Evolutionary conservation across 2,113 vertebrate species (phyloP), one percentile per base, ranked within the genome.

Genomic region (Halichoeres trimaculatus): DNA sequence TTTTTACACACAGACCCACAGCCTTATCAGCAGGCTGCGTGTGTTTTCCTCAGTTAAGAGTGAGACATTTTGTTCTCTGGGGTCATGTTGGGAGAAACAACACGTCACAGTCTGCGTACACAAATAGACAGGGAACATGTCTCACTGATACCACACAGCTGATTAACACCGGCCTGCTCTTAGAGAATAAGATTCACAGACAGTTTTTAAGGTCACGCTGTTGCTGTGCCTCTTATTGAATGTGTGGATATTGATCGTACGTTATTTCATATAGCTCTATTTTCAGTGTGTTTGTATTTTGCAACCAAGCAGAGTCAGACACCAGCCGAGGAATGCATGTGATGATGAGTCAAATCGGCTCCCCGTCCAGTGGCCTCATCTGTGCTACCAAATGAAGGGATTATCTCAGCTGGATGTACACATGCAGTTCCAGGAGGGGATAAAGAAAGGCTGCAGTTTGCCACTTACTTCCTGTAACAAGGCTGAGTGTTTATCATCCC

Each of bases 61-160:
- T 26, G 52, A 81, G 71, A 90, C 86, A 81, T 69, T 69, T 55
- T 90, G 87, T 91, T 83, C 88, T 67, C 40, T 30, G 12, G 56
- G 65, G 73, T 70, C 54, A 30, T 34, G 30, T 8, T 17, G 40
- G 52, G 55, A 62, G 41, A 72, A 72, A 85, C 80, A 74, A 45
- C 51, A 50, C 65, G 64, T 84, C 59, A 53, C 64, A 40, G 40
- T 58, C 35, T 64, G 16, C 1, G 54, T 41, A 48, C 35, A 56
- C 23, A 72, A 75, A 76, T 1, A 56, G 17, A 36, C 14, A 24
- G 20, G 24, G 20, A 61, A 71, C 51, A 10, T 48, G 1, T 20
- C 8, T 48, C 8, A 38, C 19, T 40, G 16, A 58, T 38, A 57
- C 17, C 8, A 8, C 17, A 45, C 14, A 1, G 1, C 3, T n/a